phyloP scores from a whole-genome alignment of 1,140 invertebrate genomes.

The Drosophila orosa region DNA sequence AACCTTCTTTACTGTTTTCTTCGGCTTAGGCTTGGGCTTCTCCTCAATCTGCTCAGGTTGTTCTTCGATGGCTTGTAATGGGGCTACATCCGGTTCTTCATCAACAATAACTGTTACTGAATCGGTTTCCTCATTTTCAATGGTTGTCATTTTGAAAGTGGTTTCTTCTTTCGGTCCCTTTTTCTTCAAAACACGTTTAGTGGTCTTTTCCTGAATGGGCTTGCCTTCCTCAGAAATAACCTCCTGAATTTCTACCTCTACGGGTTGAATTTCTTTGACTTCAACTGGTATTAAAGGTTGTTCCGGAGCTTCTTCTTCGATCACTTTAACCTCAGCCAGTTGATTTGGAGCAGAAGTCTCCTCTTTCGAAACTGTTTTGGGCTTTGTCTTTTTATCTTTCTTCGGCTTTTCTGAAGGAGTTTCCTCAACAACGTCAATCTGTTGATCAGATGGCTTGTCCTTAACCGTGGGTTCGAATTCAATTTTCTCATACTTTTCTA shows the following conservation, averaged over 20 bases:
- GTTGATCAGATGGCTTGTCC: conserved; percentile 64
- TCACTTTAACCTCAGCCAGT: conserved; percentile 48
- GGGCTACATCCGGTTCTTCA: conserved; percentile 54
- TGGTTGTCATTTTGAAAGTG: conserved; percentile 80
- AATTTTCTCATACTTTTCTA: conserved; percentile 81
- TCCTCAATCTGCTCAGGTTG: conserved; percentile 56
- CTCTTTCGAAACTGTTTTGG: conserved; percentile 23
- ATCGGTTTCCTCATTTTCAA: conserved; percentile 81
- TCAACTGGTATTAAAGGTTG: conserved; percentile 45
- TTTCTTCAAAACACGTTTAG: conserved; percentile 83
- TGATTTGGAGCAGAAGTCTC: conserved; percentile 33
- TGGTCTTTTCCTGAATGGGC: conserved; percentile 76
- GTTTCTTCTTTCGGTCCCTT: conserved; percentile 84
- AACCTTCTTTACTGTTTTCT: conserved; percentile 72
- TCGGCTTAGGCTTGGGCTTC: conserved; percentile 74
- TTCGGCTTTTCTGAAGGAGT: conserved; percentile 46
- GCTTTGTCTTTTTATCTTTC: conserved; percentile 58
- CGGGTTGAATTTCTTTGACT: conserved; percentile 64
- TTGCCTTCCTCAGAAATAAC: conserved; percentile 68
- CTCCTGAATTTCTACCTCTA: conserved; percentile 65
- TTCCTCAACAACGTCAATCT: conserved; percentile 35
- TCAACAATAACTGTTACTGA: conserved; percentile 70
- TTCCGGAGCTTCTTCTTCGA: conserved; percentile 58
- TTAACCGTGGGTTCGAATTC: conserved; percentile 67
- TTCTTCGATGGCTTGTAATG: conserved; percentile 28